Evolutionary conservation across 2,797 vertebrate genomes (phyloP).

Genomic region (Eremophila alpestris): DNA sequence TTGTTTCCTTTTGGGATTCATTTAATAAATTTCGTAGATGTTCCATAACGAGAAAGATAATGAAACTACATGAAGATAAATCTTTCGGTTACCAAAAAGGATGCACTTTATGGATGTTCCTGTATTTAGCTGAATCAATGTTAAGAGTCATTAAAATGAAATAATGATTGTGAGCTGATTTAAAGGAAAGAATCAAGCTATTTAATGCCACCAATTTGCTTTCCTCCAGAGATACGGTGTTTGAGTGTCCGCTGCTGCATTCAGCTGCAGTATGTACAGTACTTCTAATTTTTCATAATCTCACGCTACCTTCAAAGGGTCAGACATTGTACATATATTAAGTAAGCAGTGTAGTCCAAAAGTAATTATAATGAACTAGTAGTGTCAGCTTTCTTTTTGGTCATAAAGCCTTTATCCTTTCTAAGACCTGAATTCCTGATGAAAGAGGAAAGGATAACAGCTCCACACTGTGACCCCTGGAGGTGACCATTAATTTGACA

Average conservation of each 20-base stretch:
- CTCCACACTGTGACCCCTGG: slow-evolving; percentile 75
- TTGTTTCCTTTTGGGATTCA: slow-evolving; percentile 11
- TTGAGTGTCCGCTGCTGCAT: background rate
- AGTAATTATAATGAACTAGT: slow-evolving; percentile 80
- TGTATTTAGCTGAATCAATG: slow-evolving; percentile 53
- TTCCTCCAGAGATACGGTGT: slow-evolving; percentile 9
- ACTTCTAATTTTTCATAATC: slow-evolving; percentile 69
- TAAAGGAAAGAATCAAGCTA: slow-evolving; percentile 47
- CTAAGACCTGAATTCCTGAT: slow-evolving; percentile 74
- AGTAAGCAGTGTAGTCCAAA: slow-evolving; percentile 69
- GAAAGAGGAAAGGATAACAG: slow-evolving; percentile 78
- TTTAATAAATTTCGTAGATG: slow-evolving; percentile 24
- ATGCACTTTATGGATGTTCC: slow-evolving; percentile 36
- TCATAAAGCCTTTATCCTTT: slow-evolving; percentile 75
- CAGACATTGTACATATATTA: slow-evolving; percentile 66
- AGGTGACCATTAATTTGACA: slow-evolving; percentile 78
- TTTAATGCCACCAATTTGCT: slow-evolving; percentile 21
- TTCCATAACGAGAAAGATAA: slow-evolving; percentile 57
- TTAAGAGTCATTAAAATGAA: slow-evolving; percentile 64
- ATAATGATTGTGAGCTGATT: slow-evolving; percentile 60
- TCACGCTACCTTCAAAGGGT: slow-evolving; percentile 61
- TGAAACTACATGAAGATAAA: slow-evolving; percentile 44
- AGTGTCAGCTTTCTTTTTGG: slow-evolving; percentile 76
- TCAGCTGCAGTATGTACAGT: slow-evolving; percentile 16
- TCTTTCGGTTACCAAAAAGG: slow-evolving; percentile 32